A percentile compares a stretch with the other conserved stretches of the same genome.
These are phyloP conservation scores for Salvelinus sp. DNA, from an alignment of 2,113 vertebrate genomes.

Conservation along the genomic window DNA sequence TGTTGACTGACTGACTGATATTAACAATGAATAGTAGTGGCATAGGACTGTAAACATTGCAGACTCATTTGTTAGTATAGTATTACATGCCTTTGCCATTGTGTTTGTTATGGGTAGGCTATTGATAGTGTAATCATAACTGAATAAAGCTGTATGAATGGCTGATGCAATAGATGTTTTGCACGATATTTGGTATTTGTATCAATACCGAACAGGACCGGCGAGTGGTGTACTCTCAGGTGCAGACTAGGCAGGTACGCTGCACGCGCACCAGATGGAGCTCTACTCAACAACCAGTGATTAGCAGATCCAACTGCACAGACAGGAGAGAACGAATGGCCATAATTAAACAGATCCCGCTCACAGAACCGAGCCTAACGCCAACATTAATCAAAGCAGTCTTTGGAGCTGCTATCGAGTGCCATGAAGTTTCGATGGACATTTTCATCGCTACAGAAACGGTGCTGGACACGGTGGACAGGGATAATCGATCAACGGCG, in stretches of 20 bases:
- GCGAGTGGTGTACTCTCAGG: slow-evolving; percentile 1
- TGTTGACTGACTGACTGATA: neutral
- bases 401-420: slow-evolving; percentile 30
- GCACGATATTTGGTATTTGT: neutral
- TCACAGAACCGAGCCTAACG: slow-evolving; percentile 24
- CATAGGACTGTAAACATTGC: too few relatives aligned
- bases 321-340: slow-evolving; percentile 35
- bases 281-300: slow-evolving; percentile 37
- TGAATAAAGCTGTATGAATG: neutral
- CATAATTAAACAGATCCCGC: slow-evolving; percentile 17
- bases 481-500: too few relatives aligned
- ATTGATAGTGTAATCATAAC: neutral
- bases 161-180: neutral
- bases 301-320: slow-evolving; percentile 7
- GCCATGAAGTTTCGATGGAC: neutral
- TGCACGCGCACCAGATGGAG: neutral
- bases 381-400: slow-evolving; percentile 58
- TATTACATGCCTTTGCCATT: too few relatives aligned
- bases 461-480: too few relatives aligned
- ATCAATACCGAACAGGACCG: neutral
- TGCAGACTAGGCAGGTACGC: neutral
- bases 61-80: too few relatives aligned
- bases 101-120: too few relatives aligned
- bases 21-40: neutral
- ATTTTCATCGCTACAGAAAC: too few relatives aligned